phyloP scores from a whole-genome alignment of 2,113 vertebrate species.

The Xyliphius kryptos region DNA sequence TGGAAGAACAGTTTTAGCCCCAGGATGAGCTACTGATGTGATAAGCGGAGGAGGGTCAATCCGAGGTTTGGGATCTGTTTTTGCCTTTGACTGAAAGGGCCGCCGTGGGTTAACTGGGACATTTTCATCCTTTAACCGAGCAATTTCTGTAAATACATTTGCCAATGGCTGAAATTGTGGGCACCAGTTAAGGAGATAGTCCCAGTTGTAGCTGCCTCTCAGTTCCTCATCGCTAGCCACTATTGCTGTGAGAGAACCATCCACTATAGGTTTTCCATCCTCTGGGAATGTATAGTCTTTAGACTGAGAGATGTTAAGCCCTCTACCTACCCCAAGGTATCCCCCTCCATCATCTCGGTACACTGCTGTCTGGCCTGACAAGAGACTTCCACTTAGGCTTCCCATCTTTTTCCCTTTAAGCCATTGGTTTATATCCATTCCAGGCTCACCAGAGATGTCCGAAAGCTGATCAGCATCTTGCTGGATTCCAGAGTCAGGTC shows the following conservation, averaged over 20 bases:
- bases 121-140: constrained; percentile 91
- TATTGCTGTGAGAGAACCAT: constrained; percentile 89
- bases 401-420: constrained; percentile 88
- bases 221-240: constrained; percentile 96
- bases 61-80: constrained; percentile 81
- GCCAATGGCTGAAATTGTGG: constrained; percentile 95
- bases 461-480: constrained; percentile 94
- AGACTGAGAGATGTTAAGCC: constrained; percentile 77
- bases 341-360: constrained; percentile 79
- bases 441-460: constrained; percentile 88
- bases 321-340: constrained; percentile 78
- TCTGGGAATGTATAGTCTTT: constrained; percentile 92
- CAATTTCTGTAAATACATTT: constrained; percentile 95
- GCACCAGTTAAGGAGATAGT: constrained; percentile 97
- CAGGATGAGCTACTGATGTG: constrained; percentile 92
- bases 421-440: constrained; percentile 80
- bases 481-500: constrained; percentile 94
- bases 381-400: constrained; percentile 73
- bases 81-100: constrained; percentile 78
- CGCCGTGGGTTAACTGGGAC: constrained; percentile 74
- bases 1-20: constrained; percentile 91
- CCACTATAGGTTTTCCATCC: constrained; percentile 87
- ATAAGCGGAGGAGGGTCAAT: constrained; percentile 96
- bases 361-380: constrained; percentile 75
- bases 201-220: too few species aligned